Evolutionary conservation across 2,888 invertebrate species (phyloP).

Genomic region (Andrena trimmerana): DNA sequence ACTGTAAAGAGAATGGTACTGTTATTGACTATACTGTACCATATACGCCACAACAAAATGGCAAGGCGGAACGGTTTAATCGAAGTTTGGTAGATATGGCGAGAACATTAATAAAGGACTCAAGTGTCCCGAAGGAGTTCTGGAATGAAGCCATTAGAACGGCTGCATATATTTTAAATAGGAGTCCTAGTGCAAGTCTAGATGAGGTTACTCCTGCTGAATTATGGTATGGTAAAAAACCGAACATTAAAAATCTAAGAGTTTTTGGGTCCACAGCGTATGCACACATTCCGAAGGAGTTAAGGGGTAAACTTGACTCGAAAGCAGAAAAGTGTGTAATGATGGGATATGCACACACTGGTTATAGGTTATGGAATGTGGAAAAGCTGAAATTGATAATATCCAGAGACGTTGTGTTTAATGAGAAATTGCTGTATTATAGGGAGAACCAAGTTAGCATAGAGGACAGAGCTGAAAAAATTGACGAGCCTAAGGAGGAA

Average conservation of each 20-base stretch:
- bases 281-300: slow-evolving; percentile 13
- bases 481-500: no score
- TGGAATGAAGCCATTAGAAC: slow-evolving; percentile 16
- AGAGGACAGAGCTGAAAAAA: no score
- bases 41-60: slow-evolving; percentile 19
- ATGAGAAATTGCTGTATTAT: neutral
- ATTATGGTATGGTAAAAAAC: slow-evolving; percentile 18
- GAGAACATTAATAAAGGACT: neutral
- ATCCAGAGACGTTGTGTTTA: slow-evolving; percentile 12
- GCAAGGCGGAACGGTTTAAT: slow-evolving; percentile 23
- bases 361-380: slow-evolving; percentile 33
- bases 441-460: neutral
- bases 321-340: slow-evolving; percentile 17
- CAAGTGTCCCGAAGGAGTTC: neutral
- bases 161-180: slow-evolving; percentile 18
- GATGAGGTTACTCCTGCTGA: neutral
- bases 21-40: slow-evolving; percentile 14
- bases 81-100: neutral
- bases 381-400: neutral
- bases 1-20: slow-evolving; percentile 1
- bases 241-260: slow-evolving; percentile 11
- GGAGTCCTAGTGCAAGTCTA: slow-evolving; percentile 4
- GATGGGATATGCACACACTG: slow-evolving; percentile 27
- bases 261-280: slow-evolving; percentile 11
- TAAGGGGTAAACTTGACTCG: slow-evolving; percentile 12